A percentile compares a stretch with the other conserved stretches of the same genome.
These are phyloP conservation scores for Tretioscincus oriximinensis DNA, from an alignment of 2,113 vertebrate genomes.

Conservation along the genomic window DNA sequence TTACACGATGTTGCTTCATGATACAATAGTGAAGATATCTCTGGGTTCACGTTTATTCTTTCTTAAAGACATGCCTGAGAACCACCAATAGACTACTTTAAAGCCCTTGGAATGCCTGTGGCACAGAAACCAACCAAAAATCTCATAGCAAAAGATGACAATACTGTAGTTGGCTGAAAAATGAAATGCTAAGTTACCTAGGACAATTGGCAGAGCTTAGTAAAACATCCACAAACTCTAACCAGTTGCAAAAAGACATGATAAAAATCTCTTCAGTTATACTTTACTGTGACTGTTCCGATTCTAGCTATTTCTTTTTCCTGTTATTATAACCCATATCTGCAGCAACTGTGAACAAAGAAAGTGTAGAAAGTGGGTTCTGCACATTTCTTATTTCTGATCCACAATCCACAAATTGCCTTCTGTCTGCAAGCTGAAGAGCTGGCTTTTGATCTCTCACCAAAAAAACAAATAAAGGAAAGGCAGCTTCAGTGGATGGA, in stretches of 20 bases:
- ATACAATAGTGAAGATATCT: too few species aligned
- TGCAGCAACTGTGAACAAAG: constrained; percentile 17
- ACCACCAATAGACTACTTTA: too few species aligned
- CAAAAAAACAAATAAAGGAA: constrained; percentile 57
- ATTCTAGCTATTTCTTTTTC: background rate
- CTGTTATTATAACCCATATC: background rate
- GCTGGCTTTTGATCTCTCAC: constrained; percentile 47
- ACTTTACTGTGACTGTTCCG: background rate
- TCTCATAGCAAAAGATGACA: too few species aligned
- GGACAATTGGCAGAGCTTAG: background rate
- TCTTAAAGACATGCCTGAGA: too few species aligned
- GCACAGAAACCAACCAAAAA: too few species aligned
- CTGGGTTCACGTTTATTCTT: too few species aligned
- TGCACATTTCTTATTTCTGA: rapidly evolving
- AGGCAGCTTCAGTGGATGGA: constrained; percentile 32
- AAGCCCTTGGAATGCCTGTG: too few species aligned
- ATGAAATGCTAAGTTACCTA: too few species aligned
- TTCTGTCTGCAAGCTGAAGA: background rate
- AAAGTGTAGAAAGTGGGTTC: background rate
- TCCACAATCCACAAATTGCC: background rate
- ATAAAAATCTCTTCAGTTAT: too few species aligned
- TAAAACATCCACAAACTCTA: rapidly evolving
- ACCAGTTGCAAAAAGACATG: background rate
- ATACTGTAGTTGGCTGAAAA: too few species aligned
- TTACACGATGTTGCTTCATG: too few species aligned